Evolutionary conservation across 2,888 invertebrate genomes (phyloP).

Genomic region (Cinara cedri): DNA sequence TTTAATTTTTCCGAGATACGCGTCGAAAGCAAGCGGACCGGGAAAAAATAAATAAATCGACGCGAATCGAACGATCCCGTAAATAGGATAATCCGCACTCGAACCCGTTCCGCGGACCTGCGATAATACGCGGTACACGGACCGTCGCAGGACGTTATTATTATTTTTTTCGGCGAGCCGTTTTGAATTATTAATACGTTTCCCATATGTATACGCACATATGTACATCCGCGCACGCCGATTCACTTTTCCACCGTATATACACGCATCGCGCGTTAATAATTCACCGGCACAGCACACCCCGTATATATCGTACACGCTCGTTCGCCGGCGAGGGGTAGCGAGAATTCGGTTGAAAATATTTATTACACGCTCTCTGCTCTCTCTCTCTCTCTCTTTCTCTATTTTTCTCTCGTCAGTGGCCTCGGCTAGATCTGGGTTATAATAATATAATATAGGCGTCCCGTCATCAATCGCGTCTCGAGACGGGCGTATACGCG

Average conservation of each 20-base stretch:
- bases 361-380: neutral
- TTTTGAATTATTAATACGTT: constrained; percentile 25
- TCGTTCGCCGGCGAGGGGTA: neutral
- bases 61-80: no score
- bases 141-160: neutral
- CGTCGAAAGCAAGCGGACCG: no score
- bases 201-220: neutral
- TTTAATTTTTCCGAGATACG: no score
- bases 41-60: no score
- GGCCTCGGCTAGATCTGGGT: no score
- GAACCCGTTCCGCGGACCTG: neutral
- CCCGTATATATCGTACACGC: neutral
- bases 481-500: no score
- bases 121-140: neutral
- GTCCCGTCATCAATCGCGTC: no score
- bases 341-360: constrained; percentile 33
- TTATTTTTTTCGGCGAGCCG: neutral
- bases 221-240: constrained; percentile 6
- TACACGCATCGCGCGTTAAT: constrained; percentile 15
- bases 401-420: no score
- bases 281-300: constrained; percentile 3
- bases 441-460: no score
- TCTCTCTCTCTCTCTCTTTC: no score
- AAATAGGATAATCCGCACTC: no score
- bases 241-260: constrained; percentile 43